These are phyloP conservation scores for Bhutanitis thaidina DNA, from an alignment of 2,888 invertebrate species.

Conservation along the genomic window DNA sequence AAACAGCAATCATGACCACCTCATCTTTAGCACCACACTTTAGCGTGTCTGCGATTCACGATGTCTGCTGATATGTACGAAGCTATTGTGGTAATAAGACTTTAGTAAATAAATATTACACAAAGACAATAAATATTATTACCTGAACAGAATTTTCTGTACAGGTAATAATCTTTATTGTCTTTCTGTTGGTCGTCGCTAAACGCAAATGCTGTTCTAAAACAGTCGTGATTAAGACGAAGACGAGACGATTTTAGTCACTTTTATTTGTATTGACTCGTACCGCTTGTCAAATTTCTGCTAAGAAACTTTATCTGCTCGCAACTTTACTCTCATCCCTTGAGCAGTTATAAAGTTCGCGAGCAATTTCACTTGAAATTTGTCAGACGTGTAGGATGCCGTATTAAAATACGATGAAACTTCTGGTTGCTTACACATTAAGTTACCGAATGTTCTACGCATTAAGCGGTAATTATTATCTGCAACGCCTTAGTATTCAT, in stretches of 20 bases:
- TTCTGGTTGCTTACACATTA: slow-evolving; percentile 6
- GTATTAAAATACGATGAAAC: slow-evolving; percentile 9
- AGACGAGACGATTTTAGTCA: not conserved
- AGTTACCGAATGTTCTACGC: slow-evolving; percentile 3
- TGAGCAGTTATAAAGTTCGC: slow-evolving; percentile 12
- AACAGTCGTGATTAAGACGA: not conserved
- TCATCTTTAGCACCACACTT: too few relatives aligned
- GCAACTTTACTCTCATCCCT: slow-evolving; percentile 3
- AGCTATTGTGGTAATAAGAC: too few relatives aligned
- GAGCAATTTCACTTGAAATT: slow-evolving; percentile 13
- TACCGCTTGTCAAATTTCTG: not conserved
- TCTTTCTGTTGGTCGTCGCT: too few relatives aligned
- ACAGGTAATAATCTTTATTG: too few relatives aligned
- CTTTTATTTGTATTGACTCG: not conserved
- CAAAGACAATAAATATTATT: not conserved
- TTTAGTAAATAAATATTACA: not conserved
- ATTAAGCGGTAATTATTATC: not conserved
- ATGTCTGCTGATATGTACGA: too few relatives aligned
- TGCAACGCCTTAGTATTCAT: not conserved
- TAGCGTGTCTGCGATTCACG: too few relatives aligned
- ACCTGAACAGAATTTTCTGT: too few relatives aligned
- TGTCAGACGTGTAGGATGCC: slow-evolving; percentile 9
- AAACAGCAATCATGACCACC: too few relatives aligned
- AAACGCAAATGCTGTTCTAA: not conserved
- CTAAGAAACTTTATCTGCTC: slow-evolving; percentile 5